These are phyloP conservation scores for Sinonovacula constricta DNA, from an alignment of 1,140 invertebrate genomes.

Conservation along the genomic window DNA sequence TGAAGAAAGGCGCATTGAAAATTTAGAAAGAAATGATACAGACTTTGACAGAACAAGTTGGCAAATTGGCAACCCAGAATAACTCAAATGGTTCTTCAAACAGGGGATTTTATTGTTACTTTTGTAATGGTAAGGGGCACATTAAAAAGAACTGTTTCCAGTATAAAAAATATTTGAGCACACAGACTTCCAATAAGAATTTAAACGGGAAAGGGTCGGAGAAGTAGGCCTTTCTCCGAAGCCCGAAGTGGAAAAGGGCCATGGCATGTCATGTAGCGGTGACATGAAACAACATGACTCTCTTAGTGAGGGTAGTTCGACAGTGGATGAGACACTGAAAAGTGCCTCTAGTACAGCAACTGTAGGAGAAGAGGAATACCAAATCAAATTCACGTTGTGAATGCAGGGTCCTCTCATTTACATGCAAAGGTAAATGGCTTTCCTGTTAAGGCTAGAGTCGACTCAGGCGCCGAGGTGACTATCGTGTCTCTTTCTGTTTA, in stretches of 20 bases:
- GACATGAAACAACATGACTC: background rate
- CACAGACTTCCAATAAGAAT: background rate
- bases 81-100: background rate
- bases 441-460: background rate
- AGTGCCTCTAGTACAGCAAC: background rate
- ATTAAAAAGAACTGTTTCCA: background rate
- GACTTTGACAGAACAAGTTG: background rate
- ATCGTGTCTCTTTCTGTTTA: background rate
- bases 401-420: background rate
- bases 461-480: constrained; percentile 6
- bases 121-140: background rate
- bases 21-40: background rate
- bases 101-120: background rate
- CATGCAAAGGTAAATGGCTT: background rate
- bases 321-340: background rate
- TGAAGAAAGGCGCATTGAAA: background rate
- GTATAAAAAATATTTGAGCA: background rate
- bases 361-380: background rate
- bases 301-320: background rate
- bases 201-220: constrained; percentile 18
- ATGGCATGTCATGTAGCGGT: background rate
- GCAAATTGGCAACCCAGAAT: background rate
- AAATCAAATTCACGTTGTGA: background rate
- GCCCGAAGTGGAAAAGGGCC: constrained; percentile 5
- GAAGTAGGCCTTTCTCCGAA: background rate